A percentile compares a stretch with the other conserved stretches of the same genome.
Evolutionary conservation across 2,888 invertebrate genomes (phyloP).

Genomic region (Prosopocoilus inquinatus): DNA sequence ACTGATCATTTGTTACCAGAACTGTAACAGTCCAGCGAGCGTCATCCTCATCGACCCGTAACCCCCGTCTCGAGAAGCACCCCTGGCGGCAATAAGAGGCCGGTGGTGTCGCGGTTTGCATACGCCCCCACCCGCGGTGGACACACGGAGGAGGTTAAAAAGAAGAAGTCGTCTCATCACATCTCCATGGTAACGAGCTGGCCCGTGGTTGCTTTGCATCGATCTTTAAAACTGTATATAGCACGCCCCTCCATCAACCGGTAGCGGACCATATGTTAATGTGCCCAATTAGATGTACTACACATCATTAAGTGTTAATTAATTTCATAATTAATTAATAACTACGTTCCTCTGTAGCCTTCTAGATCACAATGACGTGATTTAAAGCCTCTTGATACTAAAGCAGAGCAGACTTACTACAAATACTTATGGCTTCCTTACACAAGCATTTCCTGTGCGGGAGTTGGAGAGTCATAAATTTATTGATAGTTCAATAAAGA

Average conservation of each 20-base stretch:
- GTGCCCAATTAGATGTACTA: conserved; percentile 7
- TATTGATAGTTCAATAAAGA: too few relatives aligned
- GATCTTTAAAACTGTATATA: conserved; percentile 51
- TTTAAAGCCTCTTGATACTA: too few relatives aligned
- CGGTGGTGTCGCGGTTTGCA: conserved; percentile 41
- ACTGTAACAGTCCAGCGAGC: conserved; percentile 9
- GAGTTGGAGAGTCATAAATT: too few relatives aligned
- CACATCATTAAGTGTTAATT: neutral
- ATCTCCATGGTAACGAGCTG: conserved; percentile 55
- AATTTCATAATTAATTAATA: conserved; percentile 1
- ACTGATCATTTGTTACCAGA: conserved; percentile 14
- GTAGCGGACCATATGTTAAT: conserved; percentile 30
- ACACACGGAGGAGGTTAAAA: conserved; percentile 52
- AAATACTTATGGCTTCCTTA: too few relatives aligned
- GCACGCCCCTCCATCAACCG: conserved; percentile 32
- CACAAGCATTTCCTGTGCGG: too few relatives aligned
- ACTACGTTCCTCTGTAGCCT: neutral
- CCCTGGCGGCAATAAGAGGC: conserved; percentile 32
- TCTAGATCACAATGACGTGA: neutral
- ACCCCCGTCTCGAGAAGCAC: conserved; percentile 9
- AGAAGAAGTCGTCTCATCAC: conserved; percentile 54
- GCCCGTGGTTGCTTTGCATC: conserved; percentile 54
- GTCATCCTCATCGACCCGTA: conserved; percentile 11
- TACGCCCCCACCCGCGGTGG: conserved; percentile 43
- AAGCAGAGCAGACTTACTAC: too few relatives aligned